Conservation (phyloP, 2,797 vertebrate species). For the Cossypha caffra region DNA sequence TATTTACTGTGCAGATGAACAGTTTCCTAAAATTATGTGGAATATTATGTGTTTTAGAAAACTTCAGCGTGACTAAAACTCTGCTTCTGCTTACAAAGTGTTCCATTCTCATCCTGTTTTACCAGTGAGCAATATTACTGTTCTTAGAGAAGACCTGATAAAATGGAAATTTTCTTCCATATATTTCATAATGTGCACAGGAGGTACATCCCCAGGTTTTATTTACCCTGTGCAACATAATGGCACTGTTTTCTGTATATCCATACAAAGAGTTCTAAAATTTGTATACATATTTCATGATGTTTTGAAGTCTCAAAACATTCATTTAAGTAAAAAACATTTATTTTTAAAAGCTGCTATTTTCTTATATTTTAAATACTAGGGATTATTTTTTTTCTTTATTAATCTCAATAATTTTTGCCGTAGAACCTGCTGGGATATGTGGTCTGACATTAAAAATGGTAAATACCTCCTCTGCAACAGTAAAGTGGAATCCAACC, state of each 20-base stretch:
- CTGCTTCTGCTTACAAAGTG: neutral
- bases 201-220: neutral
- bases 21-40: neutral
- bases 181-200: neutral
- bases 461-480: constrained; percentile 78
- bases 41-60: neutral
- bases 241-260: neutral
- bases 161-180: neutral
- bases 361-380: neutral
- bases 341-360: neutral
- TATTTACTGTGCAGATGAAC: neutral
- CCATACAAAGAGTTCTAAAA: neutral
- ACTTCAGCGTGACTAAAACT: neutral
- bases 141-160: neutral
- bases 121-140: neutral
- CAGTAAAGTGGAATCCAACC: constrained; percentile 79
- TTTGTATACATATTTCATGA: neutral
- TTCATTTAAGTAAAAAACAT: neutral
- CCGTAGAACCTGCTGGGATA: constrained; percentile 80
- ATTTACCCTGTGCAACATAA: neutral
- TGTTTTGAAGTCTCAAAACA: neutral
- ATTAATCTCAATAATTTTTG: neutral
- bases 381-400: neutral
- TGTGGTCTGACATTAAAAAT: constrained; percentile 76
- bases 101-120: neutral